Evolutionary conservation across 92 coral and sea anemone genomes (phyloP), one percentile per base, ranked within the genome.

Genomic region (Porites divaricata): DNA sequence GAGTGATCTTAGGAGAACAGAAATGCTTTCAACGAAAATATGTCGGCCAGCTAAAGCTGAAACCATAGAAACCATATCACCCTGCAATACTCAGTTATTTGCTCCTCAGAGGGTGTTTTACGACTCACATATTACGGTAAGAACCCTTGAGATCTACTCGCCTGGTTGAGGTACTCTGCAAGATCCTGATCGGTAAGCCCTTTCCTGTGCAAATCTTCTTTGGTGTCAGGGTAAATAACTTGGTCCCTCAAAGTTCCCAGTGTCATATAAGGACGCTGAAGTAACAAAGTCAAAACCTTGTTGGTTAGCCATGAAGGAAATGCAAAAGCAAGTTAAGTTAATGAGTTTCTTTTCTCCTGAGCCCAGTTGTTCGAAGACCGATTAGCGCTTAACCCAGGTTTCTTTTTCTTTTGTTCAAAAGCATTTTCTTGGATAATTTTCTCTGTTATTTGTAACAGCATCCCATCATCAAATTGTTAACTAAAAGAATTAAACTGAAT

Each of bases 201-300:
- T 85, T 96, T 96, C 41, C 88, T 77, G 17, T 66, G 70, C 79
- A 94, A 94, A 56, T 94, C 96, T 50, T 91, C 99, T 72, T 51
- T 70, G 3, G 96, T 94, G 84, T 96, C 98, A 8, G 99, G 99
- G 83, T 96, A 96, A 56, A 96, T 94, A 58, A 96, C 98, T 74
- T 96, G 99, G 73, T 96, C 99, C 59, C 99, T 89, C 35, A 96
- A 85, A 19, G 99, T 94, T 9, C 99, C 99, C 26, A 96, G 85
- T 41, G 99, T 92, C 98, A 96, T 91, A 79, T 96, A 96, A 9
- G 99, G 99, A 25, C 99, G 99, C 99, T 96, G 1, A 49, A 62
- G 50, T 49, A 72, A 25, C 25, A 67, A 14, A 63, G 12, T 26
- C 3, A 20, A 70, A 28, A 13, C 35, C n/a, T 70, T 16, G 10